These are phyloP conservation scores for Melanaphis sacchari DNA, from an alignment of 1,140 invertebrate species.

Conservation along the genomic window DNA sequence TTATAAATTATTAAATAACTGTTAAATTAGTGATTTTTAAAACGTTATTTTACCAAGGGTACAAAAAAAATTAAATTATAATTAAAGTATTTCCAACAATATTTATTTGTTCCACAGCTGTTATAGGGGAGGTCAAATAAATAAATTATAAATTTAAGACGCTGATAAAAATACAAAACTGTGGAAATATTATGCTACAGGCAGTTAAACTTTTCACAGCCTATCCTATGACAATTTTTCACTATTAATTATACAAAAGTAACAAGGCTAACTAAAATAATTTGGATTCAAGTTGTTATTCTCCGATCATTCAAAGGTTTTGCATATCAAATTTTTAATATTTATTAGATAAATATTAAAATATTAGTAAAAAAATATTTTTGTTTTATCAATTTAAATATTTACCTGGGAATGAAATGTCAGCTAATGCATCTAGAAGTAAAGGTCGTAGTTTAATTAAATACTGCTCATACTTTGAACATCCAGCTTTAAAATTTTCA, in stretches of 20 bases:
- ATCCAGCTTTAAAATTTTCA: conserved; percentile 78
- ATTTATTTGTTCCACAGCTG: no score
- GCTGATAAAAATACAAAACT: not conserved
- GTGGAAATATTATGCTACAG: conserved; percentile 36
- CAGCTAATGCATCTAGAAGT: conserved; percentile 72
- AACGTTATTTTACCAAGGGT: no score
- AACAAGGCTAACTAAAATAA: conserved; percentile 23
- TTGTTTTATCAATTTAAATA: not conserved
- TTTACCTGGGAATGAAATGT: conserved; percentile 74
- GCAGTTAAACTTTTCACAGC: conserved; percentile 30
- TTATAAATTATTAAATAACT: not conserved
- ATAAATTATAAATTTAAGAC: no score
- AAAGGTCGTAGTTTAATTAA: conserved; percentile 75
- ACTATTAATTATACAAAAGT: conserved; percentile 11
- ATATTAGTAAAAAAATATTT: not conserved
- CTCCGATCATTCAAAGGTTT: not conserved
- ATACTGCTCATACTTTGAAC: conserved; percentile 78
- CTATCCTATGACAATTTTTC: conserved; percentile 34
- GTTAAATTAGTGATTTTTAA: no score
- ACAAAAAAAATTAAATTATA: no score
- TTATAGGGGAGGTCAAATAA: no score
- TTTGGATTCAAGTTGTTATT: conserved; percentile 27
- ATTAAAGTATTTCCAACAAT: no score
- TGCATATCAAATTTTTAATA: not conserved
- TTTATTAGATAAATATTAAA: not conserved